Evolutionary conservation across 2,113 vertebrate genomes (phyloP).

Genomic region (Passer montanus): DNA sequence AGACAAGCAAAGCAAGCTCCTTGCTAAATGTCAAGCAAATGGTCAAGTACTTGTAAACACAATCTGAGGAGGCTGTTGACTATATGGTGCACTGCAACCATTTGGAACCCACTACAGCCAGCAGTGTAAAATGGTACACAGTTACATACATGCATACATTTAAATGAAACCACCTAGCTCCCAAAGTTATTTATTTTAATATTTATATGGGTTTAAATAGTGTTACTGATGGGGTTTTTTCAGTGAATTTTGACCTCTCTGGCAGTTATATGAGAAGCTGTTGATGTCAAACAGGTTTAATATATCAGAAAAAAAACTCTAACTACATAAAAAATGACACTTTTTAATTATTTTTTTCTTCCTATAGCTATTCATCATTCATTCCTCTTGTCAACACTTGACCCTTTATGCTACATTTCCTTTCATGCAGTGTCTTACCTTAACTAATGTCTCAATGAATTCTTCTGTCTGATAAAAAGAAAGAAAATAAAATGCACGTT

Average conservation of each 20-base stretch:
- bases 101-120: not conserved
- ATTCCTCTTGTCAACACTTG: not conserved
- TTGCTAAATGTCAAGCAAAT: not conserved
- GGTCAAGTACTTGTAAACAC: not conserved
- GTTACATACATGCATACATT: fast-evolving
- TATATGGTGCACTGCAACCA: not conserved
- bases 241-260: not conserved
- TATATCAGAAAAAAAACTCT: not conserved
- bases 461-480: not conserved
- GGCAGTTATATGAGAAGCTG: not conserved
- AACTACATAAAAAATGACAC: not conserved
- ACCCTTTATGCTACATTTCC: not conserved
- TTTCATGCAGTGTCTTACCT: not conserved
- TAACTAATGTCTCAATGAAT: fast-evolving
- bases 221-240: not conserved
- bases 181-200: not conserved
- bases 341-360: not conserved
- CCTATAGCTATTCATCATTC: not conserved
- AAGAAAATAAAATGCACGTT: not conserved
- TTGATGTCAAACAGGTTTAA: not conserved
- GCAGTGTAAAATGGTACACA: not conserved
- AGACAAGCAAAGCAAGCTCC: not conserved
- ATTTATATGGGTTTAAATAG: not conserved
- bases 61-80: not conserved
- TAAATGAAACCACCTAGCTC: not conserved